phyloP scores from a whole-genome alignment of 2,888 invertebrate genomes.

The Andrena minutula region DNA sequence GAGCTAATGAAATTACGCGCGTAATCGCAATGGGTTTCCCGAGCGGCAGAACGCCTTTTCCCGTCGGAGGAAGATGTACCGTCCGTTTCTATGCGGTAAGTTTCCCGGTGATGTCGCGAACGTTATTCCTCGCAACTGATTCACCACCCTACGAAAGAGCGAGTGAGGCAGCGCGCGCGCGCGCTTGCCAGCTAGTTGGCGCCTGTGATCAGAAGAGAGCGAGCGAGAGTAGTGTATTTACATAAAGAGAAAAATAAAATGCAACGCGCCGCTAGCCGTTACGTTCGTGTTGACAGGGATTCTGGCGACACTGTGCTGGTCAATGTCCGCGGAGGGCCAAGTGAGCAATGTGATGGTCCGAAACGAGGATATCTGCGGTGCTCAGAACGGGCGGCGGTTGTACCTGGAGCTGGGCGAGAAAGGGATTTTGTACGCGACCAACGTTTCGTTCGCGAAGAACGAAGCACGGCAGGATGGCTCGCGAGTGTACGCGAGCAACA shows the following conservation, averaged over 20 bases:
- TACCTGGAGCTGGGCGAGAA: slow-evolving; percentile 83
- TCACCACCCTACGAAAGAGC: not conserved
- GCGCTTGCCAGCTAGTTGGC: not conserved
- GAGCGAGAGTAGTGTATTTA: not conserved
- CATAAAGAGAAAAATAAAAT: no score
- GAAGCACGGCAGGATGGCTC: slow-evolving; percentile 71
- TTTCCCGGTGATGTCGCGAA: not conserved
- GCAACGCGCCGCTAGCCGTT: not conserved
- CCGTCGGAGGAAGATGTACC: slow-evolving; percentile 77
- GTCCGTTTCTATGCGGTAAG: slow-evolving; percentile 77
- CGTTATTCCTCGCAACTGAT: no score
- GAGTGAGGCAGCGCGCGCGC: not conserved
- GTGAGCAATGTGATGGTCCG: slow-evolving; percentile 75
- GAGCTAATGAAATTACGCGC: slow-evolving; percentile 79
- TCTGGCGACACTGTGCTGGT: slow-evolving; percentile 50
- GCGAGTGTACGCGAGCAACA: slow-evolving; percentile 76
- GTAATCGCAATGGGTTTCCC: slow-evolving; percentile 75
- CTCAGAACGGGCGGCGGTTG: slow-evolving; percentile 82
- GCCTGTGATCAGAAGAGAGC: not conserved
- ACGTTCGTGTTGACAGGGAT: slow-evolving; percentile 27
- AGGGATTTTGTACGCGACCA: slow-evolving; percentile 82
- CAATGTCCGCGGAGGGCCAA: slow-evolving; percentile 29
- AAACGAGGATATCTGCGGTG: slow-evolving; percentile 83
- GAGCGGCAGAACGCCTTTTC: slow-evolving; percentile 75
- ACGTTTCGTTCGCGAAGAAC: slow-evolving; percentile 79